Conservation (phyloP, 1,140 invertebrate genomes). For the Microplitis demolitor region DNA sequence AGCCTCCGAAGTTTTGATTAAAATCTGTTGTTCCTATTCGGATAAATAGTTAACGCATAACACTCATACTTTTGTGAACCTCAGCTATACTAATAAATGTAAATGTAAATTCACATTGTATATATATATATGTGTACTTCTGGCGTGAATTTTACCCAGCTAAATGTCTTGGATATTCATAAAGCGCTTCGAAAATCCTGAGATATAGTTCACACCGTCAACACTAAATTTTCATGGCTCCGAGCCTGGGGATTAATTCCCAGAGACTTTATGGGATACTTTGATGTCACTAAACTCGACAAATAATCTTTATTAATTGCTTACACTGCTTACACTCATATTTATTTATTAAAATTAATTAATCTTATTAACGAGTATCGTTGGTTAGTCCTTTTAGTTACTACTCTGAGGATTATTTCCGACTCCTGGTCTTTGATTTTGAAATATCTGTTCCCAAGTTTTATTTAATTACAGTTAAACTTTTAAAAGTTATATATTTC, state of each 20-base stretch:
- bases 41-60: background rate
- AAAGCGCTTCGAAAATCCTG: conserved; percentile 16
- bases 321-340: background rate
- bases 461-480: too few relatives aligned
- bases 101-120: background rate
- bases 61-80: background rate
- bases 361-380: too few relatives aligned
- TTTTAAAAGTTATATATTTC: too few relatives aligned
- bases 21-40: background rate
- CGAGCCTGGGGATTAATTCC: background rate
- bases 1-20: background rate
- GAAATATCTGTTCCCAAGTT: too few relatives aligned
- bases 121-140: background rate
- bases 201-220: background rate
- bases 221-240: background rate
- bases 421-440: too few relatives aligned
- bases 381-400: too few relatives aligned
- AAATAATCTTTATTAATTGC: conserved; percentile 1
- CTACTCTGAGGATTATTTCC: too few relatives aligned
- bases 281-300: background rate
- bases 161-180: conserved; percentile 10
- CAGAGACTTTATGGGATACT: too few relatives aligned
- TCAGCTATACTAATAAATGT: too few relatives aligned
- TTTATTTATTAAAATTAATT: too few relatives aligned
- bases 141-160: background rate